Conservation (phyloP, 2,113 vertebrate species). For the Abramis brama region DNA sequence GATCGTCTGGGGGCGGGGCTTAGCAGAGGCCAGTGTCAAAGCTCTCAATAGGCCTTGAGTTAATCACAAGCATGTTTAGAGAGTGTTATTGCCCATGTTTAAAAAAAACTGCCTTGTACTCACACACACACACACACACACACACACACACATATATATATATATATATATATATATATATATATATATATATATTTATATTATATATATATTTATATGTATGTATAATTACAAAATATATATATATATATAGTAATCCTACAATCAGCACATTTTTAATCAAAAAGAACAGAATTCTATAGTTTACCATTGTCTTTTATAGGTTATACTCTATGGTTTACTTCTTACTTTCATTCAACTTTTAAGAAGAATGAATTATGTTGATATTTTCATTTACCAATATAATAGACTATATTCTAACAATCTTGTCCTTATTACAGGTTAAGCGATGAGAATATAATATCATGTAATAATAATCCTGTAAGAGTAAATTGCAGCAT, state of each 20-base stretch:
- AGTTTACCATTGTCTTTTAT: not conserved
- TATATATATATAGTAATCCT: too few species aligned
- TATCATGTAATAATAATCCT: not conserved
- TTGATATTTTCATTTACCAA: too few species aligned
- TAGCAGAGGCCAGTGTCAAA: not conserved
- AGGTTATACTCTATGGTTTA: not conserved
- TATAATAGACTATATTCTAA: not conserved
- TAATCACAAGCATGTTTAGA: conserved; percentile 2
- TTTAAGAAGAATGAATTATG: too few species aligned
- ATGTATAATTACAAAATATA: too few species aligned
- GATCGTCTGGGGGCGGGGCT: conserved; percentile 31
- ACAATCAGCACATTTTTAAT: not conserved
- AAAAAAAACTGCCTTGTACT: not conserved
- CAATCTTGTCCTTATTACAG: not conserved
- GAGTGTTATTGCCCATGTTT: conserved; percentile 7
- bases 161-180: too few species aligned
- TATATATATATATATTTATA: too few species aligned
- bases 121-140: too few species aligned
- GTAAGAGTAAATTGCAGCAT: not conserved
- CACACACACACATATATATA: too few species aligned
- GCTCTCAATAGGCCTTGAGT: not conserved
- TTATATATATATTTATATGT: too few species aligned
- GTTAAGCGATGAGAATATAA: not conserved
- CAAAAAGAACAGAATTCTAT: not conserved
- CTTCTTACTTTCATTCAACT: not conserved